These are phyloP conservation scores for Procambarus virginalis DNA, from an alignment of 1,140 invertebrate genomes.

Conservation along the genomic window DNA sequence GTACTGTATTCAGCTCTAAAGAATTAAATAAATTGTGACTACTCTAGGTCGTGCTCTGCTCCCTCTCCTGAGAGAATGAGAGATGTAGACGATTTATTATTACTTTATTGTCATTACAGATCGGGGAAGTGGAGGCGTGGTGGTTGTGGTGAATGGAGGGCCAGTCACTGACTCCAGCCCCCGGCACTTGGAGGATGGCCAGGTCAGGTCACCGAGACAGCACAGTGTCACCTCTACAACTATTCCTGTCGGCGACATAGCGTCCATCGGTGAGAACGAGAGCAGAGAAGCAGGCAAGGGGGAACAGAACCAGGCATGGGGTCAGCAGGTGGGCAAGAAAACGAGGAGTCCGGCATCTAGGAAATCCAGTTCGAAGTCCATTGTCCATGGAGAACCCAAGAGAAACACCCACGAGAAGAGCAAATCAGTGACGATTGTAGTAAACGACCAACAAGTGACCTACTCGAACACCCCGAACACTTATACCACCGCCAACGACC, in stretches of 20 bases:
- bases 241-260: constrained; percentile 30
- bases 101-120: not conserved
- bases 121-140: not conserved
- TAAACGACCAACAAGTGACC: constrained; percentile 57
- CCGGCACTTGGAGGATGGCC: not conserved
- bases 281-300: not conserved
- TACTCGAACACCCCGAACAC: constrained; percentile 20
- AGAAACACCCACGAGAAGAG: constrained; percentile 53
- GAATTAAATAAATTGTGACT: not conserved
- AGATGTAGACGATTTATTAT: not conserved
- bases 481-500: constrained; percentile 11
- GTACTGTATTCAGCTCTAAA: not conserved
- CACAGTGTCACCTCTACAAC: not conserved
- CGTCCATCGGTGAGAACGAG: too few species aligned
- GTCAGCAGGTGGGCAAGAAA: not conserved
- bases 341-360: not conserved
- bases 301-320: not conserved
- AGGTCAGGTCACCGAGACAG: not conserved
- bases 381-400: constrained; percentile 20
- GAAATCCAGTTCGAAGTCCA: not conserved
- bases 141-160: constrained; percentile 43
- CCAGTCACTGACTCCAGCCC: not conserved
- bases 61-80: too few species aligned
- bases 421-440: constrained; percentile 60
- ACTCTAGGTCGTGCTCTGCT: too few species aligned